Evolutionary conservation across 2,888 invertebrate species (phyloP).

Genomic region (Seladonia tumulorum): DNA sequence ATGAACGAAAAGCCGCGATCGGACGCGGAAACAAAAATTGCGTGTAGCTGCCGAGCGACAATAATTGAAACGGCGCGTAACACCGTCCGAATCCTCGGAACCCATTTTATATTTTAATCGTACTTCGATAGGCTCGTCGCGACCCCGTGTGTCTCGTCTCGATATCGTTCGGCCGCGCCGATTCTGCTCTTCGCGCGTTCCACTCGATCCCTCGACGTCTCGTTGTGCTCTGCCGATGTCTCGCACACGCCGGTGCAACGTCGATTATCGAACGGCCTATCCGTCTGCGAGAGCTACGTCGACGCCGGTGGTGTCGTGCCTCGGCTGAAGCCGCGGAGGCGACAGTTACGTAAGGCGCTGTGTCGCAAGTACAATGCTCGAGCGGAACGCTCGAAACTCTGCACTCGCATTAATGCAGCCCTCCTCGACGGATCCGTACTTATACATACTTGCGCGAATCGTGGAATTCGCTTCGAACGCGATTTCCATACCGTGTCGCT

Average conservation of each 20-base stretch:
- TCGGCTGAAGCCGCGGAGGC: not conserved
- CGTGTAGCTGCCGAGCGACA: slow-evolving; percentile 75
- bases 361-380: not conserved
- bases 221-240: not conserved
- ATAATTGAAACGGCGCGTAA: slow-evolving; percentile 82
- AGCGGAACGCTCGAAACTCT: not conserved
- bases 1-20: slow-evolving; percentile 76
- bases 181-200: not conserved
- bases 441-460: not conserved
- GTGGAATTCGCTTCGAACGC: slow-evolving; percentile 12
- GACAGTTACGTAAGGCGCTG: not conserved
- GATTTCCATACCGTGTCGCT: not conserved
- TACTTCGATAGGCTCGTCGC: slow-evolving; percentile 74
- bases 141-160: slow-evolving; percentile 50
- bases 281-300: not conserved
- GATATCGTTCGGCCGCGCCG: not conserved
- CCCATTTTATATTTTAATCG: slow-evolving; percentile 82
- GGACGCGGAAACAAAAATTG: slow-evolving; percentile 76
- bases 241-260: not conserved
- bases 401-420: not conserved
- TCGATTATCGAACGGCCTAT: not conserved
- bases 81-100: slow-evolving; percentile 81
- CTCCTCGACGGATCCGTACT: not conserved
- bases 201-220: not conserved
- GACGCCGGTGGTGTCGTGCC: not conserved